Evolutionary conservation across 1,140 invertebrate genomes (phyloP), one percentile per base, ranked within the genome.

Genomic region (Pygmarrhopalites habei): DNA sequence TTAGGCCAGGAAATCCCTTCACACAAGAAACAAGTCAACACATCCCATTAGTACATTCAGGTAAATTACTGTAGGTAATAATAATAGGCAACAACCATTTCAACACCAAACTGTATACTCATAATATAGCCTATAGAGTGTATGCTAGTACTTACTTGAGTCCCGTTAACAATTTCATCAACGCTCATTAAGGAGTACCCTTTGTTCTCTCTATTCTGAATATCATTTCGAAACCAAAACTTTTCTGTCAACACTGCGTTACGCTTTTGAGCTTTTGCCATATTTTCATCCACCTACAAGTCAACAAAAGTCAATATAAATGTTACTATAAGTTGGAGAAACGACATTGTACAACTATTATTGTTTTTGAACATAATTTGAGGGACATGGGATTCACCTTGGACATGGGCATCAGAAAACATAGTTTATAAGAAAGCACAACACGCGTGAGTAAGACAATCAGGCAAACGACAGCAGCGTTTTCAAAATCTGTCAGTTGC

Each of bases 401-500:
- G 69, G 94, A 98, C 65, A 99, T 97, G 10, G 96, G 96, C 76
- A 98, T 93, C 1, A 99, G 80, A 72, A 99, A 90, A 78, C 97
- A 96, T 14, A 99, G 81, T 70, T 93, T 86, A 77, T 95, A 99
- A 17, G 95, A 95, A 23, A 99, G 80, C 71, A 99, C 98, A 41
- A 97, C 95, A 66, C 97, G 79, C 0, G 96, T 99, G 43, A 99
- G 81, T 35, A 99, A 78, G 1, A 99, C 95, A 10, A 99, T 86
- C 77, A 99, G 99, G 73, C 94, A 95, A n/a, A 96, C 95, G 72
- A 95, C 92, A 2, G 96, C 96, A 7, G 97, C 95, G 80, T 99
- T 99, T 79, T 99, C 97, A 80, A 99, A 98, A 79, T 99, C 95
- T 1, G 96, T 98, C 56, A 99, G 83, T 79, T 99, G 97, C 5